Conservation (phyloP, 2,113 vertebrate species). For the Gallinago media region DNA sequence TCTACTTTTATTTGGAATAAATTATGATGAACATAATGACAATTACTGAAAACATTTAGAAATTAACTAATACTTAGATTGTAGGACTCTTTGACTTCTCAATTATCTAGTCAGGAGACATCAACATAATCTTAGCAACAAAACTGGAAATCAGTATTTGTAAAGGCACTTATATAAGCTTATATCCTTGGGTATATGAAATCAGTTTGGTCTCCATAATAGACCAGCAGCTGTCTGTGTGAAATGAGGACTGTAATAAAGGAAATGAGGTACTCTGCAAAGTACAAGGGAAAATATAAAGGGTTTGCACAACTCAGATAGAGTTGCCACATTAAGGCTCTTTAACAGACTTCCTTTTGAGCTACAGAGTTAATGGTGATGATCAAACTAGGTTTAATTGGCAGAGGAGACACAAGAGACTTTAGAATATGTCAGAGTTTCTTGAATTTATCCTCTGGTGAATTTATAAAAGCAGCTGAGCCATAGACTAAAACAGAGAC, state of each 20-base stretch:
- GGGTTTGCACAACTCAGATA: background rate
- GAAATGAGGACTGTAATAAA: background rate
- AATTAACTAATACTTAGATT: background rate
- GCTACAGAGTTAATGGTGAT: background rate
- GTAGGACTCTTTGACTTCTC: background rate
- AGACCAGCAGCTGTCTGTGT: background rate
- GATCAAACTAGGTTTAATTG: background rate
- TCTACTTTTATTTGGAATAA: background rate
- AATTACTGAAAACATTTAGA: background rate
- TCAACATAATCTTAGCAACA: background rate
- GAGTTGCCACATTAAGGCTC: background rate
- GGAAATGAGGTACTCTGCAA: background rate
- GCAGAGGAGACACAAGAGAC: background rate
- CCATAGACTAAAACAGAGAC: conserved; percentile 26
- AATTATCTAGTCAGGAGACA: background rate
- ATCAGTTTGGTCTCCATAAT: background rate
- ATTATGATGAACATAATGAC: conserved; percentile 12
- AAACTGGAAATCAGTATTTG: conserved; percentile 11
- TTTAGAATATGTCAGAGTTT: background rate
- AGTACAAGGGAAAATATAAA: background rate
- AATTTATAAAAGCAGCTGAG: conserved; percentile 42
- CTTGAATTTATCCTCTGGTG: background rate
- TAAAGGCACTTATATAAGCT: background rate
- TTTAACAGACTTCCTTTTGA: background rate
- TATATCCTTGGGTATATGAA: background rate